Evolutionary conservation across 2,888 invertebrate species (phyloP).

Genomic region (Scrobipalpa atriplicella): DNA sequence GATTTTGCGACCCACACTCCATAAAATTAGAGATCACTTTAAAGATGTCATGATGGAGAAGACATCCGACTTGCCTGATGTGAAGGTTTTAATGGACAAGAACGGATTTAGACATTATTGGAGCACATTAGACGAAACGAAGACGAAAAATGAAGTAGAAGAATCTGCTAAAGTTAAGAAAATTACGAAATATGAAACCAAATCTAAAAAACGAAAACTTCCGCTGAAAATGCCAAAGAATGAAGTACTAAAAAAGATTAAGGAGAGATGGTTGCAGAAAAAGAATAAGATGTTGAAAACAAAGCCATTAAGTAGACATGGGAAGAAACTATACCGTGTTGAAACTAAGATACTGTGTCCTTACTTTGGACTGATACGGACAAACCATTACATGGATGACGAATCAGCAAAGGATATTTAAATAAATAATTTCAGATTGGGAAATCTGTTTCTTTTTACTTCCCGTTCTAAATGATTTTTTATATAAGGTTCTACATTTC

Average conservation of each 20-base stretch:
- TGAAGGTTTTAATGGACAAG: not conserved
- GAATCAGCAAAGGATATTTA: not conserved
- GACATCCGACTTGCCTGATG: not conserved
- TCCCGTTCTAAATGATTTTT: no score
- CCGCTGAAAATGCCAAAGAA: not conserved
- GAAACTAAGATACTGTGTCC: not conserved
- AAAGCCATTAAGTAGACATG: not conserved
- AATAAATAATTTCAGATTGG: not conserved
- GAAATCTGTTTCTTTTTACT: no score
- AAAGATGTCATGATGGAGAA: constrained; percentile 9
- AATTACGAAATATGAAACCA: no score
- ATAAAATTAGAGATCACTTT: constrained; percentile 7
- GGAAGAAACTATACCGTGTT: not conserved
- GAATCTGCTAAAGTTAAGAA: not conserved
- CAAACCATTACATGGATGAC: not conserved
- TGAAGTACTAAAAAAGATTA: not conserved
- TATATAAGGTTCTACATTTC: no score
- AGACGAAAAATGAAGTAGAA: not conserved
- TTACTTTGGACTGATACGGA: not conserved
- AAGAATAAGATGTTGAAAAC: not conserved
- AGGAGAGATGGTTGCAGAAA: not conserved
- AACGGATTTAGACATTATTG: constrained; percentile 13
- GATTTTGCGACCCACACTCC: not conserved
- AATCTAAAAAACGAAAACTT: not conserved
- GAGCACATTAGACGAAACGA: not conserved